Percentiles rank a stretch among this genome's conserved stretches.
Conservation (phyloP, 2,113 vertebrate species). For the Toxostoma redivivum region DNA sequence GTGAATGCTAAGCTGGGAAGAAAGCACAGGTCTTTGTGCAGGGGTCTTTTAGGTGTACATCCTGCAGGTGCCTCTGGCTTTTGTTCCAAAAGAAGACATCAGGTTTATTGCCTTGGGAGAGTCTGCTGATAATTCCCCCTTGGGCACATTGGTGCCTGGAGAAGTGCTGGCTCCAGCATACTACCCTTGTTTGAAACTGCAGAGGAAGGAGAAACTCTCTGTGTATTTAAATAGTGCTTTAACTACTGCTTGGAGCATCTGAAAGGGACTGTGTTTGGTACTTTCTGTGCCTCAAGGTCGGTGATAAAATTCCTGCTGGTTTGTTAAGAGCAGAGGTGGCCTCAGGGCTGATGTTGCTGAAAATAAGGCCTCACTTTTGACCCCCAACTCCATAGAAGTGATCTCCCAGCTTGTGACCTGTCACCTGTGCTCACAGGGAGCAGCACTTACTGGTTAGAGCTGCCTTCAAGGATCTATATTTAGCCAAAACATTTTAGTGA, state of each 20-base stretch:
- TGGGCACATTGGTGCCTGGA: not conserved
- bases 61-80: not conserved
- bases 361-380: not conserved
- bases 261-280: not conserved
- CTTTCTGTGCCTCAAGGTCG: not conserved
- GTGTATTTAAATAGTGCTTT: not conserved
- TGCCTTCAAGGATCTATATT: not conserved
- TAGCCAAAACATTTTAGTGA: not conserved
- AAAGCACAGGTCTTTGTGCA: fast-evolving
- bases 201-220: not conserved
- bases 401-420: not conserved
- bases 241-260: not conserved
- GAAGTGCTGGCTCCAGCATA: not conserved
- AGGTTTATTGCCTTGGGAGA: not conserved
- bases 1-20: not conserved
- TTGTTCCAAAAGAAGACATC: not conserved
- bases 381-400: not conserved
- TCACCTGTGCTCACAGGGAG: not conserved
- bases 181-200: not conserved
- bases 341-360: not conserved
- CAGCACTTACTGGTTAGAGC: not conserved
- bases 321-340: not conserved
- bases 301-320: not conserved
- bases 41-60: not conserved
- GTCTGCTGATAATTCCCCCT: not conserved